Percentiles rank a stretch among this genome's conserved stretches.
phyloP scores from a whole-genome alignment of 1,140 invertebrate genomes.

The Eumeta japonica region DNA sequence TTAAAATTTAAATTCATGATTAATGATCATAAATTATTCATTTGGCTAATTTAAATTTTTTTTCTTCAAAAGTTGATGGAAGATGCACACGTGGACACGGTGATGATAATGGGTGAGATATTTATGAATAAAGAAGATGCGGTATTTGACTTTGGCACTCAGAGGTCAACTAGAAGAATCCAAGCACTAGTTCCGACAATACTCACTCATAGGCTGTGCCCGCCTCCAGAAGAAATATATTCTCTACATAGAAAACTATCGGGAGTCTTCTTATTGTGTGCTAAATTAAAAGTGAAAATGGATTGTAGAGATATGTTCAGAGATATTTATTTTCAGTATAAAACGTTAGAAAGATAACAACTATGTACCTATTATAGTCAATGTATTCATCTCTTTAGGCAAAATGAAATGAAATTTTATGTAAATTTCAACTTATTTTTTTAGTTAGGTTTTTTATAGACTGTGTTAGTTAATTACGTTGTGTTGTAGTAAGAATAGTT shows the following conservation, averaged over 20 bases:
- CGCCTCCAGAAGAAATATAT: constrained; percentile 98
- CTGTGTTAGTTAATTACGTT: too few species aligned
- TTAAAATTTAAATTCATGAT: too few species aligned
- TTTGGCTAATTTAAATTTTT: too few species aligned
- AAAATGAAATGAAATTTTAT: not conserved
- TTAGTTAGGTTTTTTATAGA: not conserved
- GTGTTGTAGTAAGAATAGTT: too few species aligned
- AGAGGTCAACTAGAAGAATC: constrained; percentile 68
- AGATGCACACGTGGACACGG: constrained; percentile 90
- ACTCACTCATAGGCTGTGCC: constrained; percentile 88
- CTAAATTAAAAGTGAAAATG: constrained; percentile 85
- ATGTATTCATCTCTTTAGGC: not conserved
- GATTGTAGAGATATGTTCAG: constrained; percentile 86
- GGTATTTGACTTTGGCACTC: constrained; percentile 86
- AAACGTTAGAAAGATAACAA: constrained; percentile 15
- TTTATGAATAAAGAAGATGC: constrained; percentile 69
- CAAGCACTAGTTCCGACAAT: constrained; percentile 90
- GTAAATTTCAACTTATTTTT: not conserved
- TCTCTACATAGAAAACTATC: constrained; percentile 97
- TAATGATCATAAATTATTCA: too few species aligned
- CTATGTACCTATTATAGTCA: not conserved
- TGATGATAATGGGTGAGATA: constrained; percentile 93
- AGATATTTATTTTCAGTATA: constrained; percentile 72
- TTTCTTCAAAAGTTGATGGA: constrained; percentile 93
- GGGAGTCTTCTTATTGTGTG: constrained; percentile 92